These are phyloP conservation scores for Erannis defoliaria DNA, from an alignment of 2,888 invertebrate genomes.

Conservation along the genomic window DNA sequence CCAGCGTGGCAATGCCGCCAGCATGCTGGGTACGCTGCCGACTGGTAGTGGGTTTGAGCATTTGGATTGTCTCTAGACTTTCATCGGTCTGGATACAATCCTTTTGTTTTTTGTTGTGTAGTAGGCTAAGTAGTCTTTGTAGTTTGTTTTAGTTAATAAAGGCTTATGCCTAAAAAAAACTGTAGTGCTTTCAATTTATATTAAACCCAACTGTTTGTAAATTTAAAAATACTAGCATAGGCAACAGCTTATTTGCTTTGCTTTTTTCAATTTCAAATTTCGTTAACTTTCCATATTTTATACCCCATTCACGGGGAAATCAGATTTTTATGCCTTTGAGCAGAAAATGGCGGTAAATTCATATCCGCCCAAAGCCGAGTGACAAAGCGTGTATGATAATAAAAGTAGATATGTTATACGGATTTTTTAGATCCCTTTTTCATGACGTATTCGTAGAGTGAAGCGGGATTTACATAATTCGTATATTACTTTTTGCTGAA, in stretches of 20 bases:
- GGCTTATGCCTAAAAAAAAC: no score
- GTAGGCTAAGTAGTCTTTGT: no score
- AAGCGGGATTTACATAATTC: slow-evolving; percentile 12
- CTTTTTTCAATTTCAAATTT: slow-evolving; percentile 13
- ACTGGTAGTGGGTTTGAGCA: no score
- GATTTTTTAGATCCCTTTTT: slow-evolving; percentile 32
- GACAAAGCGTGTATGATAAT: slow-evolving; percentile 38
- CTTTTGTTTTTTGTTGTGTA: no score
- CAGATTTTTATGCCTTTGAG: slow-evolving; percentile 29
- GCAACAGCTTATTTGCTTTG: background rate
- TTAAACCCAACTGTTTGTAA: background rate
- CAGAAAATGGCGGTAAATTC: slow-evolving; percentile 16
- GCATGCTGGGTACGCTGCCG: no score
- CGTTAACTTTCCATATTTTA: slow-evolving; percentile 21
- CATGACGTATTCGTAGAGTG: slow-evolving; percentile 21
- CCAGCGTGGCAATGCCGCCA: no score
- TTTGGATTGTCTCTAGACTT: no score
- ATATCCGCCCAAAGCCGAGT: slow-evolving; percentile 34
- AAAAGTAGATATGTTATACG: slow-evolving; percentile 38
- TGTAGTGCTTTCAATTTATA: no score
- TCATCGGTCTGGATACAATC: no score
- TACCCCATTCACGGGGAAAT: slow-evolving; percentile 25
- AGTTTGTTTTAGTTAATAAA: no score
- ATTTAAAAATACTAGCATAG: background rate
- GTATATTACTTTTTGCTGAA: slow-evolving; percentile 9